Base-by-base conservation (phyloP, 2,113 vertebrate genomes). In the Carlito syrichta region DNA sequence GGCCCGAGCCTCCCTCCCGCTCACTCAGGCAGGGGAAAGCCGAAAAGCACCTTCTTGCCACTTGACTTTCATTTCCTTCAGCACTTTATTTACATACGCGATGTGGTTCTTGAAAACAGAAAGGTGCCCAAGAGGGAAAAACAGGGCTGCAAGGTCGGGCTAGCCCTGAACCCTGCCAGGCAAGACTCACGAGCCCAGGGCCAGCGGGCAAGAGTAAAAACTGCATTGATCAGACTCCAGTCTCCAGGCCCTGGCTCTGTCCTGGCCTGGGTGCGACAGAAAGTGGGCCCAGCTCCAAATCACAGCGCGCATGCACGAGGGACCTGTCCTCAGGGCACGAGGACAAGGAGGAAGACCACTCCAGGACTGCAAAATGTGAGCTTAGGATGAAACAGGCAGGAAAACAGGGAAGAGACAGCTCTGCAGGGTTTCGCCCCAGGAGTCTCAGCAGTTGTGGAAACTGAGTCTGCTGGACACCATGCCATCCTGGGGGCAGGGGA, bases 31-130 rank as follows among this genome's bases (percentile, higher is more conserved):
- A 77, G 77, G 23, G 52, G 58, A 86, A 76, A 68, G 48, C 68
- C 69, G 54, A 66, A 93, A 78, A 69, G 85, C 60, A 45, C 93
- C 90, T 83, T 66, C 60, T 88, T 32, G 32, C 78, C 95, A 77
- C 95, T 85, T 92, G 85, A 95, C 97, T 98, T 97, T 98, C 97
- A 81, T 97, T 98, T 98, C 97, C 97, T 89, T 93, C 35, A 48
- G 68, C 76, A 48, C 88, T 96, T 97, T 98, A 97, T 97, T 98
- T 97, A 97, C 95, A 96, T 19, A 82, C 90, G 54, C 1, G 19
- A 32, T 90, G 94, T 91, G 96, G 77, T 97, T 97, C 97, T 97
- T 98, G 96, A 97, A 98, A 96, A 92, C 92, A 97, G 89, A 95
- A 89, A 74, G 94, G 79, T 82, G 79, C 89, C 92, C 79, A 81